Base-by-base conservation (phyloP, 2,797 vertebrate genomes). In the Schizopygopsis malacanthus region DNA sequence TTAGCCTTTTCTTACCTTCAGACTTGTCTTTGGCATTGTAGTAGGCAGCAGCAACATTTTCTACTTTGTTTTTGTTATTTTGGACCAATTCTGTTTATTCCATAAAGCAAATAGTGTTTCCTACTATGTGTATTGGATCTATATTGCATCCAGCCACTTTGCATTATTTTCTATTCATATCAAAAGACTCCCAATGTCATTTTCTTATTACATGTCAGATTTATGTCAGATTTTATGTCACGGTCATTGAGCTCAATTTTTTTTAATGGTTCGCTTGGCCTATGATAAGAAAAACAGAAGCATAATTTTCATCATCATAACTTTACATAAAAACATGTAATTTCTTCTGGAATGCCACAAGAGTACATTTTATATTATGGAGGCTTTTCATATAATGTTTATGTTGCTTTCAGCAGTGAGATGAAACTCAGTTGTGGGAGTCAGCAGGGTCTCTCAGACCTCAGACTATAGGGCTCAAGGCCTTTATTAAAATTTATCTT, bases 401-500 rank as follows among this genome's bases (percentile, higher is more conserved):
- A 13, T 39, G 12, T 54, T 59, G 50, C 50, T 71, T 56, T 79
- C 33, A 83, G n/a, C 47, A 69, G 10, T 56, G 41, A 81, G 47
- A 47, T 80, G 28, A 33, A 63, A 18, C 33, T 72, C 52, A 79
- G 54, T n/a, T 70, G n/a, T 71, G 25, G 65, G n/a, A 45, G 70
- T 73, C 81, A 67, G 54, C 63, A 45, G 52, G 59, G 45, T 43
- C 39, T 84, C 52, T 47, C 65, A 59, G 25, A 71, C n/a, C 47
- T 79, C 77, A 33, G 18, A 85, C 67, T 50, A 56, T 56, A 18
- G 3, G n/a, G 12, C 25, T 72, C 65, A 47, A 65, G 65, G 43
- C 41, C 47, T 85, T 85, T 80, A 80, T 80, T 81, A 79, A 65
- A 54, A 73, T 81, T 85, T 80, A 6, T 52, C 22, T 47, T 72